Conservation (phyloP, 2,797 vertebrate species). For the Gadopsis marmoratus region DNA sequence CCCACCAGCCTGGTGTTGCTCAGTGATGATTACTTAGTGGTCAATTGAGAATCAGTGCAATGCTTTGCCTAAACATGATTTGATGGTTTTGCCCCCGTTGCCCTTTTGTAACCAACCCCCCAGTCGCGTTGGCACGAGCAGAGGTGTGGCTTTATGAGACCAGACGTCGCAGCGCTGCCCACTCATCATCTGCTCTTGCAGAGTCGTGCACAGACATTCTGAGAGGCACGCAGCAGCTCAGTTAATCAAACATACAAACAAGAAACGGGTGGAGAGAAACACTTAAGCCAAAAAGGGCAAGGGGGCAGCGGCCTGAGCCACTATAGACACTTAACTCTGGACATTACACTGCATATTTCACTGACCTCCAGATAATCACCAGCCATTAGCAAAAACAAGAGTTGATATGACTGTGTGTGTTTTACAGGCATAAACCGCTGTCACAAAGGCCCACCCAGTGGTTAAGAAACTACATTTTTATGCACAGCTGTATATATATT, state of each 20-base stretch:
- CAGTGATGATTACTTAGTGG: constrained; percentile 7
- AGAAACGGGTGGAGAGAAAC: neutral
- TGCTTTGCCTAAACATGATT: constrained; percentile 9
- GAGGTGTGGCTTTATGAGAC: constrained; percentile 40
- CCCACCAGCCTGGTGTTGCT: neutral
- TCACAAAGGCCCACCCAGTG: constrained; percentile 13
- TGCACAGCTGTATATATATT: neutral
- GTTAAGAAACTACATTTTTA: constrained; percentile 21
- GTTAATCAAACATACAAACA: constrained; percentile 9
- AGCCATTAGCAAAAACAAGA: constrained; percentile 10
- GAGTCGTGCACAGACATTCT: constrained; percentile 26
- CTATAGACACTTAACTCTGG: constrained; percentile 4
- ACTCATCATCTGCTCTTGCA: constrained; percentile 44
- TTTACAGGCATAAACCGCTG: neutral
- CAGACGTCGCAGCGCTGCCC: constrained; percentile 36
- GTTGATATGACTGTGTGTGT: constrained; percentile 2
- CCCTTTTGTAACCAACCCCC: constrained; percentile 12
- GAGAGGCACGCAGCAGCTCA: constrained; percentile 15
- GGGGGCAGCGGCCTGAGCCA: neutral
- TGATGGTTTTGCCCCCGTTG: constrained; percentile 26
- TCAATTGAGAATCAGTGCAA: neutral
- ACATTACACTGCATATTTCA: constrained; percentile 8
- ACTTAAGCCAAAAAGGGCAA: constrained; percentile 7
- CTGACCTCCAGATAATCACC: constrained; percentile 26
- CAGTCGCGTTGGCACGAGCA: constrained; percentile 31